A percentile compares a stretch with the other conserved stretches of the same genome.
Evolutionary conservation across 2,888 invertebrate genomes (phyloP).

Genomic region (Heliconius ismenius): DNA sequence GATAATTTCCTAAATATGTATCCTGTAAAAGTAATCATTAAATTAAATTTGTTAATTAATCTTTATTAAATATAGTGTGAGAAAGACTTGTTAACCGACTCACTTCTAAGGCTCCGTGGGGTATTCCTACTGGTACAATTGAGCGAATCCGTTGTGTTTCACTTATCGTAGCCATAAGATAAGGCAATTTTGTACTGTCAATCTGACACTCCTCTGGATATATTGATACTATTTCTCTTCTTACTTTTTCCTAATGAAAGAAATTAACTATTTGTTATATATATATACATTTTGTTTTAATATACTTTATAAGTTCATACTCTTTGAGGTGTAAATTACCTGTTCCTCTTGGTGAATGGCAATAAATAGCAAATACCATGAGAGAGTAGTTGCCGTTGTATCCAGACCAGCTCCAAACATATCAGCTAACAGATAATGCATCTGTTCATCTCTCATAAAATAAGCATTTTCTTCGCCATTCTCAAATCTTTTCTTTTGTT

Average conservation of each 20-base stretch:
- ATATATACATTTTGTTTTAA: neutral
- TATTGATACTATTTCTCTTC: constrained; percentile 77
- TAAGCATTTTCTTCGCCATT: constrained; percentile 66
- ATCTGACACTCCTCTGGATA: constrained; percentile 80
- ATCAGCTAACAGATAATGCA: constrained; percentile 89
- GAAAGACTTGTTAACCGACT: constrained; percentile 17
- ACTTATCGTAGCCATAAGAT: constrained; percentile 87
- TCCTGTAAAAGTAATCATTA: constrained; percentile 65
- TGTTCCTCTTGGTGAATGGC: constrained; percentile 85
- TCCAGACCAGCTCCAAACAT: constrained; percentile 93
- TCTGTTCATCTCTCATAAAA: constrained; percentile 85
- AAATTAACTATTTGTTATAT: neutral
- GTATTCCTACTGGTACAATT: constrained; percentile 91
- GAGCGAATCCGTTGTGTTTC: constrained; percentile 90
- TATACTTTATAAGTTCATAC: neutral
- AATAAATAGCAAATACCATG: constrained; percentile 91
- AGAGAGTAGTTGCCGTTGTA: constrained; percentile 89
- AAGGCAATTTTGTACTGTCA: constrained; percentile 80
- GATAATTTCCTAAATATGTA: constrained; percentile 82
- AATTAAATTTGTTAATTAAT: neutral
- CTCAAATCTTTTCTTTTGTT: constrained; percentile 79
- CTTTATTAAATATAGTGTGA: neutral
- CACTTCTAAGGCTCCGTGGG: constrained; percentile 86
- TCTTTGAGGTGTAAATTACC: constrained; percentile 52
- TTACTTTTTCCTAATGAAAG: constrained; percentile 79